A percentile compares a stretch with the other conserved stretches of the same genome.
phyloP scores from a whole-genome alignment of 2,888 invertebrate species.

The Drosophila algonquin region DNA sequence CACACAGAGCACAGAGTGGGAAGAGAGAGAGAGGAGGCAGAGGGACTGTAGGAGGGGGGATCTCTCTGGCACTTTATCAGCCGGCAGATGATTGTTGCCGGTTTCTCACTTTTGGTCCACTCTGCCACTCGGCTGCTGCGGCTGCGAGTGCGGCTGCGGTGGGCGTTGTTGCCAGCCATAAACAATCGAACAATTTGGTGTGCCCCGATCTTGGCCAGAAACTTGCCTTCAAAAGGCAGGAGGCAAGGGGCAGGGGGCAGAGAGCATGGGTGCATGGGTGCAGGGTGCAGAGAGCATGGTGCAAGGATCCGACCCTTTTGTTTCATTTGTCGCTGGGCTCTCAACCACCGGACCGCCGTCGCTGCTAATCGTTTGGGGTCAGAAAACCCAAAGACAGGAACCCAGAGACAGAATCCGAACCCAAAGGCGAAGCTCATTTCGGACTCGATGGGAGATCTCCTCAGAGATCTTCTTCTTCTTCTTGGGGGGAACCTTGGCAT shows the following conservation, averaged over 20 bases:
- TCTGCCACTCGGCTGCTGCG: constrained; percentile 47
- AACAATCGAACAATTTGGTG: constrained; percentile 81
- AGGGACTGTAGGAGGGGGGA: no score
- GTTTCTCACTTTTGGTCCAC: constrained; percentile 72
- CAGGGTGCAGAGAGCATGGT: not conserved
- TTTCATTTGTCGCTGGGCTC: constrained; percentile 71
- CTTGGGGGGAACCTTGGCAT: constrained; percentile 1
- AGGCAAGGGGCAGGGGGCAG: constrained; percentile 9
- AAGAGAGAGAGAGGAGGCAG: not conserved
- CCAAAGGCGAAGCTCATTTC: constrained; percentile 11
- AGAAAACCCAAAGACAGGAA: constrained; percentile 59
- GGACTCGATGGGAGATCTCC: constrained; percentile 3
- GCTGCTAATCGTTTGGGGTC: constrained; percentile 74
- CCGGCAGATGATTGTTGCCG: constrained; percentile 78
- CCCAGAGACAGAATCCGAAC: not conserved
- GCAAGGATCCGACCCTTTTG: constrained; percentile 53
- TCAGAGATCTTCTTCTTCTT: constrained; percentile 4
- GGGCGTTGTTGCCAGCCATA: constrained; percentile 80
- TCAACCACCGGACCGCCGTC: constrained; percentile 62
- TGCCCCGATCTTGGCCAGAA: constrained; percentile 47
- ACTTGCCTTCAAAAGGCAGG: not conserved
- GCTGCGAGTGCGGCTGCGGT: constrained; percentile 53
- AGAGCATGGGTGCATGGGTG: not conserved
- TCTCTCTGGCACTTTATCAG: constrained; percentile 62
- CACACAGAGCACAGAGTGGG: constrained; percentile 16